A percentile compares a stretch with the other conserved stretches of the same genome.
phyloP scores from a whole-genome alignment of 2,797 vertebrate genomes.

The Hirundo rustica region DNA sequence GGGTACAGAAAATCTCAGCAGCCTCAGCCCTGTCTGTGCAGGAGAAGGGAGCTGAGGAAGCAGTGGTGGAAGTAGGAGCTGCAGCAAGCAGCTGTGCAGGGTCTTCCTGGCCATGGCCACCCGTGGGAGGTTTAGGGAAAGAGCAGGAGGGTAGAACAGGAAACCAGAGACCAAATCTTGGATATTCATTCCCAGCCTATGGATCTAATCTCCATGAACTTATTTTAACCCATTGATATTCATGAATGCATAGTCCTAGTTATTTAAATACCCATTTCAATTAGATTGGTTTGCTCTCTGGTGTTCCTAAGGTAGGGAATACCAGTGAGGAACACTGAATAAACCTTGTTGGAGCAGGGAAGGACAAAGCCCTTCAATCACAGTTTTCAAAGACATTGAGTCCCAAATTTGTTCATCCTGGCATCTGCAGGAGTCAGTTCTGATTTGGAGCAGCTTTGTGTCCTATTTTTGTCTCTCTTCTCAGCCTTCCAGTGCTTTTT shows the following conservation, averaged over 20 bases:
- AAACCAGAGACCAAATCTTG: neutral
- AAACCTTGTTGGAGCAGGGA: neutral
- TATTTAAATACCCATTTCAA: neutral
- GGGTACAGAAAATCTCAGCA: neutral
- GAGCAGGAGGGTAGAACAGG: neutral
- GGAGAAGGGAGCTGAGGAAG: neutral
- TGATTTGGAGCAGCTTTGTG: neutral
- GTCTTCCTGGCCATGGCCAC: neutral
- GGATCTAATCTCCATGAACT: neutral
- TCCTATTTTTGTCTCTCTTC: constrained; percentile 12
- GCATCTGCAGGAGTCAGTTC: neutral
- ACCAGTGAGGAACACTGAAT: neutral
- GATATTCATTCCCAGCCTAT: neutral
- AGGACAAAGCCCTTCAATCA: neutral
- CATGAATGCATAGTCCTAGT: neutral
- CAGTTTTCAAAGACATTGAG: neutral
- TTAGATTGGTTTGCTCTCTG: neutral
- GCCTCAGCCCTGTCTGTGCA: neutral
- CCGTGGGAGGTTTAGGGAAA: neutral
- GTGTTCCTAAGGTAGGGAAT: neutral
- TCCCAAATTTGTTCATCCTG: neutral
- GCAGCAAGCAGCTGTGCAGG: neutral
- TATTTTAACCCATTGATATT: neutral
- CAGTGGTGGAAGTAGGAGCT: neutral
- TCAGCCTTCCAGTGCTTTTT: neutral